Evolutionary conservation across 2,113 vertebrate genomes (phyloP), one percentile per base, ranked within the genome.

Genomic region (Phycodurus eques): DNA sequence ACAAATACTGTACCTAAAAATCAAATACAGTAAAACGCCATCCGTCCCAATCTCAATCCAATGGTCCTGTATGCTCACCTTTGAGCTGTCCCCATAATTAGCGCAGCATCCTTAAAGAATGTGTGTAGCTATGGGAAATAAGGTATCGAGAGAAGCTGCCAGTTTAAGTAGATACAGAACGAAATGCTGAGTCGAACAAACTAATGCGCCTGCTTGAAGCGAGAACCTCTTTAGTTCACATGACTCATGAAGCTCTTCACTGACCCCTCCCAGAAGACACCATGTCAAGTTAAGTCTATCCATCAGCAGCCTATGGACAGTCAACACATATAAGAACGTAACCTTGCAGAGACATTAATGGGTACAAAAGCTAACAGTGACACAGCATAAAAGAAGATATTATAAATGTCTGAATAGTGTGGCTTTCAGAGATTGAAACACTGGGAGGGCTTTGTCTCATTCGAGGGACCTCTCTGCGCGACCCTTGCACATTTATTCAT

Each of bases 51-150:
- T 15, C 13, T 47, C 14, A 47, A 47, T 31, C n/a, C 64, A 43
- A 0, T 5, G 56, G 22, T 61, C 59, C 15, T 35, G 15, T 89
- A 54, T 65, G 78, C 93, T 93, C 89, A 94, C 93, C 93, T 93
- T 82, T 82, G 85, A 78, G 89, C 85, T 67, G 89, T 88, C 86
- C 93, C 93, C 93, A 94, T 94, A 80, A 71, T 89, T 56, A 81
- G 71, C 83, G 73, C 74, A 73, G 75, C 87, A 85, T 83, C 83
- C 80, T 88, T 87, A 84, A 74, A 77, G 11, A 73, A 72, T 31
- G 43, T 65, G n/a, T 22, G 59, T 19, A 17, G 59, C 59, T 33
- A 49, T 57, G 74, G 33, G 22, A 60, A 79, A 61, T 5, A 17
- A 72, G 31, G 71, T 19, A 51, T 43, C 66, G 76, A 46, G 49